Base-by-base conservation (phyloP, 1,140 invertebrate species). In the Drosophila simulans region DNA sequence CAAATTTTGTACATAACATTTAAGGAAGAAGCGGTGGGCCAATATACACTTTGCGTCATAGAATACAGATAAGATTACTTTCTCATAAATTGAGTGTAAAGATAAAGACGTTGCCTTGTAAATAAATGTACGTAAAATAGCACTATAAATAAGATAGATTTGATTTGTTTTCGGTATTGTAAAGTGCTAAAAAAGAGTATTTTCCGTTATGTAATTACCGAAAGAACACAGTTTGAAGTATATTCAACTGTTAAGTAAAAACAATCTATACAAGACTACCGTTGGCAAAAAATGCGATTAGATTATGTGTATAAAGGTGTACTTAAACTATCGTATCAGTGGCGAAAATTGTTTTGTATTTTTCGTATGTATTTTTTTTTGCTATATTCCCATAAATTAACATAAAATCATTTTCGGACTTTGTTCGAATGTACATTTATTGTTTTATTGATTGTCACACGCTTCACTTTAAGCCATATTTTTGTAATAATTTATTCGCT, bases 381-480 rank as follows among this genome's bases (percentile, higher is more conserved):
- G 22, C 40, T 35, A 68, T 20, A 52, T 52, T 31, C 4, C 46
- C 22, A 45, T 37, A 39, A 53, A 64, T 68, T 64, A 63, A 45
- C 13, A 45, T 53, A 68, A 10, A 43, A 52, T 25, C 12, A 20
- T 7, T 17, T 25, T 62, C 13, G 25, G 68, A 74, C 68, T 73
- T 73, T 73, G 68, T 20, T 37, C 63, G 15, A 42, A 40, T 54
- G 37, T 55, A 48, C 37, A 25, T 72, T 73, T 72, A 73, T 73
- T 42, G 56, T 62, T 72, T 62, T 55, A 73, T 73, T 74, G 57
- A 35, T 63, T 60, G 62, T 13, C 15, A 54, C 3, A 54, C 22
- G 42, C 22, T 22, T n/a, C 52, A n/a, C 35, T 69, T 58, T 45
- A 12, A 37, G 34, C 39, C 22, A 39, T 13, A 20, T 22, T 42